Percentiles rank a stretch among this genome's conserved stretches.
Conservation (phyloP, 92 coral and sea anemone species). For the Metridium senile region DNA sequence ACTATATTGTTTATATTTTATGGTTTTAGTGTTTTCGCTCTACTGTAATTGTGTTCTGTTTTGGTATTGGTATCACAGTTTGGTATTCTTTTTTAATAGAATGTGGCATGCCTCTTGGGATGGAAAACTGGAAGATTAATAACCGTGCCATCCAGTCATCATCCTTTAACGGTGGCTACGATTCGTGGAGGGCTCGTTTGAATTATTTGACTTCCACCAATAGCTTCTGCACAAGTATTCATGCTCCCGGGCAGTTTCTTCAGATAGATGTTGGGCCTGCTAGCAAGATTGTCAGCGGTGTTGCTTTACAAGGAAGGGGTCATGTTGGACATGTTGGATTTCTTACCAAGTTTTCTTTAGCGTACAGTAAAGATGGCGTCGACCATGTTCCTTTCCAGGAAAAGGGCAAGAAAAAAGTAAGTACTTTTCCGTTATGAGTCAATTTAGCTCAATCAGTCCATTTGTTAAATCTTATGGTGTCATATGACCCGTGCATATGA, state of each 20-base stretch:
- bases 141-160: slow-evolving; percentile 27
- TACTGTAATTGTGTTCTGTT: no score
- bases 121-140: slow-evolving; percentile 51
- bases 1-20: no score
- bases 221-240: background rate
- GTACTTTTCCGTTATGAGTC: background rate
- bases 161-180: background rate
- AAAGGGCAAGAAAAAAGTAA: slow-evolving; percentile 50
- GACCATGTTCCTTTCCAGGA: slow-evolving; percentile 39
- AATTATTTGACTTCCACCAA: background rate
- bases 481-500: background rate
- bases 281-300: slow-evolving; percentile 37
- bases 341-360: slow-evolving; percentile 24
- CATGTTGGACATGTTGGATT: background rate
- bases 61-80: background rate
- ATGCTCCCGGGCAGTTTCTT: slow-evolving; percentile 1
- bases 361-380: slow-evolving; percentile 48
- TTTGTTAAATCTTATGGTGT: no score
- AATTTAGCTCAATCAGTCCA: no score
- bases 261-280: slow-evolving; percentile 60
- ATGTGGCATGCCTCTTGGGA: slow-evolving; percentile 58
- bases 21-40: no score
- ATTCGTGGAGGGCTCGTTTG: slow-evolving; percentile 9
- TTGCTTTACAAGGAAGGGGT: slow-evolving; percentile 33
- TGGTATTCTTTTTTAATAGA: slow-evolving; percentile 13